A percentile compares a stretch with the other conserved stretches of the same genome.
These are phyloP conservation scores for Chouioia cunea DNA, from an alignment of 2,888 invertebrate species.

Conservation along the genomic window DNA sequence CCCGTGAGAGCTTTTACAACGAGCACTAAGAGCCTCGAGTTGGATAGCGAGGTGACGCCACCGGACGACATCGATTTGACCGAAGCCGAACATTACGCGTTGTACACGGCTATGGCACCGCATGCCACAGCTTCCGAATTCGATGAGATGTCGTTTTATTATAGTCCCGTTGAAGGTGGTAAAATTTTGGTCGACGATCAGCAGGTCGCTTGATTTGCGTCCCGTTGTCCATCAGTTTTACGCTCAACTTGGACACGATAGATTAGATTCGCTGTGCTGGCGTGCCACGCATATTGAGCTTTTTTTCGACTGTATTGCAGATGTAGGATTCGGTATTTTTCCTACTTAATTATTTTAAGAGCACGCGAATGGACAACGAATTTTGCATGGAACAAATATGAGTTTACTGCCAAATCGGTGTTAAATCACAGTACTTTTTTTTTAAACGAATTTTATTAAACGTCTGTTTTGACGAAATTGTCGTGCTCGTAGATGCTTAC, in stretches of 20 bases:
- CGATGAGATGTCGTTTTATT: conserved; percentile 89
- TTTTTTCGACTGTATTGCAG: too few species aligned
- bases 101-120: conserved; percentile 88
- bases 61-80: conserved; percentile 76
- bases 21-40: conserved; percentile 23
- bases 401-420: conserved; percentile 20
- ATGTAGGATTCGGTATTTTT: too few species aligned
- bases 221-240: too few species aligned
- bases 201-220: conserved; percentile 12
- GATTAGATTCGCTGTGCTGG: too few species aligned
- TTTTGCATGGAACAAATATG: neutral
- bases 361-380: neutral
- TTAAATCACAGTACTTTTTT: conserved; percentile 13
- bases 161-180: conserved; percentile 85
- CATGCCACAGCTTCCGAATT: conserved; percentile 89
- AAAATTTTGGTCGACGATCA: conserved; percentile 71
- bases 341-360: too few species aligned
- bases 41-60: conserved; percentile 59
- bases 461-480: neutral
- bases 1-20: conserved; percentile 16
- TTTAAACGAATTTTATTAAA: neutral
- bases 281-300: too few species aligned
- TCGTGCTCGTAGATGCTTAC: neutral
- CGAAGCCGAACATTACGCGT: conserved; percentile 89
- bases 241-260: too few species aligned